Evolutionary conservation across 2,113 vertebrate genomes (phyloP), one percentile per base, ranked within the genome.

Genomic region (Natator depressus): DNA sequence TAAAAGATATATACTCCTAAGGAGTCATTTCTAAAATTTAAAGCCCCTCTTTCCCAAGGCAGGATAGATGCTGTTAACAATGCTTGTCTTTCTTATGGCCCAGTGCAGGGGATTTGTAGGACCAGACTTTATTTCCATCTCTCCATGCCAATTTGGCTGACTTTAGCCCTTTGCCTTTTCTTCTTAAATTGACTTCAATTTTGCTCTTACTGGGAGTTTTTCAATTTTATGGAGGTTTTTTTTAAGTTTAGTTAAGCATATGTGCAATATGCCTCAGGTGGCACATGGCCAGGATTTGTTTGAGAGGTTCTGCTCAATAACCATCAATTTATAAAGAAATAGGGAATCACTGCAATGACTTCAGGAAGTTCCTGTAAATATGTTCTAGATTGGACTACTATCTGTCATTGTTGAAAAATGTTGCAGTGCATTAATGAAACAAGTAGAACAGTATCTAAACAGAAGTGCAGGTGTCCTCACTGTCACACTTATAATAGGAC

Each of bases 1-100:
- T 46, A 57, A 57, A 54, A 57, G 25, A 25, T 20, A 24, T 83
- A 62, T 80, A 82, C 50, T 92, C 17, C 29, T 89, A 46, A 53
- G 29, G 91, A 93, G 88, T 80, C 19, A 84, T n/a, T 86, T 19
- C 25, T 85, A 88, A 82, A 93, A 93, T 96, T 80, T 90, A 51
- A 93, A 87, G 54, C 84, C 62, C 16, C 25, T 59, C 72, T 93
- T 92, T 75, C 80, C 65, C 87, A 29, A 87, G 82, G 92, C 35
- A 87, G 62, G 46, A 57, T 51, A 95, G 89, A 84, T 84, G 80
- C 9, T 91, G 91, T 92, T 83, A 76, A 8, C 25, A 78, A 57
- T 81, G 27, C 54, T 69, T 49, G 82, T 38, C 88, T 27, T 80
- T 62, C 53, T 55, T 85, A 88, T 35, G 69, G 59, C 65, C 25